phyloP scores from a whole-genome alignment of 2,888 invertebrate genomes.

The Nasonia oneida region DNA sequence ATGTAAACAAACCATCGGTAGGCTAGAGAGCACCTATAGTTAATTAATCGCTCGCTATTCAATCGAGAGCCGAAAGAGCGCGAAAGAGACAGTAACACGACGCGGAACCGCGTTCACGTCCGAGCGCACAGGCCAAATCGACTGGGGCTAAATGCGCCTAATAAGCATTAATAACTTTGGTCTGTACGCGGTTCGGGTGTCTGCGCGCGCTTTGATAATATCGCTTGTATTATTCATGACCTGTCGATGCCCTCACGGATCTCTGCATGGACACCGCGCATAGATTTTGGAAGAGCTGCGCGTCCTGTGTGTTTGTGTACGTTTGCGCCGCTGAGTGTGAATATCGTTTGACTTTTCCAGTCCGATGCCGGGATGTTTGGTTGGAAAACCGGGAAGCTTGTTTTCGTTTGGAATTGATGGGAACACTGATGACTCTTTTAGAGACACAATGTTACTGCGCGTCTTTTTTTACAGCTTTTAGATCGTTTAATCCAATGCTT shows the following conservation, averaged over 20 bases:
- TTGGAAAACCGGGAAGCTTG: background rate
- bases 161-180: constrained; percentile 51
- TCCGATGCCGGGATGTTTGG: background rate
- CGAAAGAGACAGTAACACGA: background rate
- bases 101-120: background rate
- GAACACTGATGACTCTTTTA: background rate
- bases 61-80: background rate
- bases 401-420: background rate
- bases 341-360: constrained; percentile 34
- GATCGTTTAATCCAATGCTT: background rate
- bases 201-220: constrained; percentile 12
- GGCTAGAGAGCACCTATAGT: background rate
- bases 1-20: background rate
- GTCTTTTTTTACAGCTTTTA: background rate
- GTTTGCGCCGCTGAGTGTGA: background rate
- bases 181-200: background rate
- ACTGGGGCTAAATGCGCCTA: constrained; percentile 32
- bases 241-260: background rate
- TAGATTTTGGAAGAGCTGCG: background rate
- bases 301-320: background rate
- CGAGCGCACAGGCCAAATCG: background rate
- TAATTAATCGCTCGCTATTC: constrained; percentile 4
- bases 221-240: constrained; percentile 46
- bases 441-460: background rate
- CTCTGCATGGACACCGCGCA: background rate